phyloP scores from a whole-genome alignment of 2,113 vertebrate species.

The Miniopterus natalensis region DNA sequence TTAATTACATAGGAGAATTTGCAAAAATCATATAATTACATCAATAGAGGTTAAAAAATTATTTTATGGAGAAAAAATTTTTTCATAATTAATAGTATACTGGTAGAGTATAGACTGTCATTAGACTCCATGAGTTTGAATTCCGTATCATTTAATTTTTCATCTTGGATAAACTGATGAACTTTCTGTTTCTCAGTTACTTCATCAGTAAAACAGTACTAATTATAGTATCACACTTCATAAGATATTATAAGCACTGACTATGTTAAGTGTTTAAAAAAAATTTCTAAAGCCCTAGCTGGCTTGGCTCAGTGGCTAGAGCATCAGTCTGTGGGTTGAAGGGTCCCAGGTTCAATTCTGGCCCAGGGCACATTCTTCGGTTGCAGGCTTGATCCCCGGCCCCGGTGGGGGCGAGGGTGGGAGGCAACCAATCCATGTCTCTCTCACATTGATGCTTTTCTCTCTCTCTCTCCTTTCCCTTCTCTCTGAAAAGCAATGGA shows the following conservation, averaged over 20 bases:
- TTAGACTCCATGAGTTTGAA: slow-evolving; percentile 27
- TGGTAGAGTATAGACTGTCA: background rate
- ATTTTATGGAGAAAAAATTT: slow-evolving; percentile 20
- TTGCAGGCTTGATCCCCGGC: too few species aligned
- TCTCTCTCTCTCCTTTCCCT: too few species aligned
- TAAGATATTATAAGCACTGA: background rate
- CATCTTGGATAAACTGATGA: slow-evolving; percentile 3
- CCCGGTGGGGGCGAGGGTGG: too few species aligned
- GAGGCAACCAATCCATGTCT: too few species aligned
- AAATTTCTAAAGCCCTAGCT: too few species aligned
- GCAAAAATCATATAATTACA: slow-evolving; percentile 4
- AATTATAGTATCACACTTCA: background rate
- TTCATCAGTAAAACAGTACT: slow-evolving; percentile 50
- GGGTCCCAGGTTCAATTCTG: too few species aligned
- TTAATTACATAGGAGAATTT: slow-evolving; percentile 33
- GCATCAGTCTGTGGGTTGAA: too few species aligned
- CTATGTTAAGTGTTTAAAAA: background rate
- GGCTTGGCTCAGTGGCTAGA: too few species aligned
- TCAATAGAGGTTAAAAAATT: slow-evolving; percentile 1
- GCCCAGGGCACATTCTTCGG: too few species aligned
- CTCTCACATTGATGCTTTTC: too few species aligned
- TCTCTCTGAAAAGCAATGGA: too few species aligned
- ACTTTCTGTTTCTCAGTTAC: slow-evolving; percentile 7
- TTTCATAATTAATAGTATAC: background rate
- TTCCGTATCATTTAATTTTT: slow-evolving; percentile 26